Evolutionary conservation across 2,888 invertebrate species (phyloP), one percentile per base, ranked within the genome.

Genomic region (Drosophila sordidapex): DNA sequence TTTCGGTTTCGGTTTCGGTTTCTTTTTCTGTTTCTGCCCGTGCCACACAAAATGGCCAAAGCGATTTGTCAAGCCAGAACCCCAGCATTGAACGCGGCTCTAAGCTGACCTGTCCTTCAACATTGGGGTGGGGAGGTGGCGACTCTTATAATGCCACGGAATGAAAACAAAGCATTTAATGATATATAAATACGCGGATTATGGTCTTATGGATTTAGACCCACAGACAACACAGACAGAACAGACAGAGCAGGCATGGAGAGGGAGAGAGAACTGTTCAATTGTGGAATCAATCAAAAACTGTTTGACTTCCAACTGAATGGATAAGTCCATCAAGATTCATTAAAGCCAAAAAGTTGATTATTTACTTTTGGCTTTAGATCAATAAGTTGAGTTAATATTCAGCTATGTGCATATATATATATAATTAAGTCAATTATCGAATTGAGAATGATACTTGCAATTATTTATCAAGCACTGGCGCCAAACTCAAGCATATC

Each of bases 401-500:
- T 43, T 38, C 56, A 33, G 35, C 25, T 43, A 58, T 40, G 6
- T 56, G 52, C 35, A 54, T 53, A 52, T 52, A 65, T 72, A 63
- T 76, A 65, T 72, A 72, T 72, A 80, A 78, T 80, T 67, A 65
- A 76, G 58, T 72, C 76, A 79, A 79, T 81, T 79, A 79, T 73
- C 67, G 81, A 53, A 74, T 65, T 40, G 67, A 63, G 65, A 64
- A 80, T 84, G 73, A 85, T 84, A 72, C 72, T 73, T 43, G 74
- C 80, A 84, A 83, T 85, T 89, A 85, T 76, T 61, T 79, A 15
- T 31, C 60, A 59, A 84, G 66, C 62, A 29, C 66, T 84, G 89
- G 89, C 89, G 89, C 85, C 84, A 88, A 40, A 51, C 56, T 31
- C 60, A 53, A 21, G 15, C 25, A 25, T 8, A 25, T 25, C 46